These are phyloP conservation scores for Azorinus chamasolen DNA, from an alignment of 2,888 invertebrate species.

Conservation along the genomic window DNA sequence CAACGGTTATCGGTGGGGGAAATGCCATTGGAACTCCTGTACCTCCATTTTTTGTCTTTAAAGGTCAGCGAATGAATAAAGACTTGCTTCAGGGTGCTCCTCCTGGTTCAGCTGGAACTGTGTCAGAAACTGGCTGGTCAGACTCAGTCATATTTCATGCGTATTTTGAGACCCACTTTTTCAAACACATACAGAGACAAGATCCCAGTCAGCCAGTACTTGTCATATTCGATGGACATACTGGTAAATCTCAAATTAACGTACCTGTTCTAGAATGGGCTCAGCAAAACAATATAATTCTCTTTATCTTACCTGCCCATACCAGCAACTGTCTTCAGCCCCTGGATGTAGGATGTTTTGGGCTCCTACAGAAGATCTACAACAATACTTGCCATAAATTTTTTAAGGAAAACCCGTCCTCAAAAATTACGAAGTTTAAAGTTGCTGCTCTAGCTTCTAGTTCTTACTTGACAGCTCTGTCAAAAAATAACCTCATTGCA, in stretches of 20 bases:
- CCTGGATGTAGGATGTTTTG: too few species aligned
- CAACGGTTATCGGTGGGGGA: conserved; percentile 17
- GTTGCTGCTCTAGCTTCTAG: conserved; percentile 28
- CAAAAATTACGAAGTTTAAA: conserved; percentile 36
- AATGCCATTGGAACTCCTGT: conserved; percentile 18
- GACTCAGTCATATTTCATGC: conserved; percentile 23
- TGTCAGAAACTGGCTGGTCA: conserved; percentile 37
- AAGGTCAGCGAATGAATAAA: not conserved
- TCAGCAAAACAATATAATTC: conserved; percentile 27
- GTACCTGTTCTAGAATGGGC: conserved; percentile 40
- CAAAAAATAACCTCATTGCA: conserved; percentile 16
- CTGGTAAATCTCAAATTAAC: conserved; percentile 19
- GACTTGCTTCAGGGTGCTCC: conserved; percentile 26
- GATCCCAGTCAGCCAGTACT: conserved; percentile 9
- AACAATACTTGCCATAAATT: conserved; percentile 26
- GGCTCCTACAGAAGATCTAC: conserved; percentile 36
- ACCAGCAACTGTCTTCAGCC: conserved; percentile 23
- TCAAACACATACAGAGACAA: conserved; percentile 16
- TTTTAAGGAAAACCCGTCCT: conserved; percentile 26
- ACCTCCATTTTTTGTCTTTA: conserved; percentile 24
- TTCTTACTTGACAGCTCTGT: conserved; percentile 19
- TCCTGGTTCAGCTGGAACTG: conserved; percentile 21
- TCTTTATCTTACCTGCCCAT: conserved; percentile 34
- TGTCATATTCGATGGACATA: conserved; percentile 33
- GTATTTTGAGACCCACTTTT: conserved; percentile 24